phyloP scores from a whole-genome alignment of 2,113 vertebrate species.

The Eptesicus fuscus region DNA sequence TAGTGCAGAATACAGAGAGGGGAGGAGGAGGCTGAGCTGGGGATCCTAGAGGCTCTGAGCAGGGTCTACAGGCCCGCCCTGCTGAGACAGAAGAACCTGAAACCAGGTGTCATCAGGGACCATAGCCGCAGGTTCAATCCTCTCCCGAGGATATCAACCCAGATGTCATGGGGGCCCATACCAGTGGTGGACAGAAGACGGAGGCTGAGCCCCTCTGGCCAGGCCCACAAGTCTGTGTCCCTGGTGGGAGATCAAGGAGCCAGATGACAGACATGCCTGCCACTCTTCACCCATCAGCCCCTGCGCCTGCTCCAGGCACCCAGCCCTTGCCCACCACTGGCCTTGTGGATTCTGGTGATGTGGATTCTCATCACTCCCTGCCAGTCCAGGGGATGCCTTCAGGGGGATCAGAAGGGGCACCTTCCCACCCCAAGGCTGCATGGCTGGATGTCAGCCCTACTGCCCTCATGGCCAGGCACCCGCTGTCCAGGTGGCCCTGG shows the following conservation, averaged over 20 bases:
- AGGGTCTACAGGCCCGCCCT: neutral
- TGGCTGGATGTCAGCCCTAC: neutral
- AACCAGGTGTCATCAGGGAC: rapidly evolving
- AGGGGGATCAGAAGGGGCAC: neutral
- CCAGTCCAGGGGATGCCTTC: no score
- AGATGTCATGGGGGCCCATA: no score
- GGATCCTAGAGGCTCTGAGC: neutral
- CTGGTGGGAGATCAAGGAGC: neutral
- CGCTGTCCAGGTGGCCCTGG: neutral
- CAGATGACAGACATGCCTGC: neutral
- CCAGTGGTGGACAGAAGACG: neutral
- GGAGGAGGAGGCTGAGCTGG: neutral
- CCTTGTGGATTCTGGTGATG: rapidly evolving
- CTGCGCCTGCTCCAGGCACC: neutral
- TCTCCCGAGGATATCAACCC: neutral
- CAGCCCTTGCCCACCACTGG: rapidly evolving
- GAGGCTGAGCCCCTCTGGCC: neutral
- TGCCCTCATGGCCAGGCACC: neutral
- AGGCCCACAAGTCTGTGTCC: neutral
- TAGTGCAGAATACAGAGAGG: neutral
- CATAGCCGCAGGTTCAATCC: neutral
- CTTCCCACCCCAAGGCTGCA: neutral
- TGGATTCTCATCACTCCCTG: neutral
- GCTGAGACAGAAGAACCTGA: no score
- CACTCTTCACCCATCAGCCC: neutral